Evolutionary conservation across 2,888 invertebrate species (phyloP).

Genomic region (Augiades crinisus): DNA sequence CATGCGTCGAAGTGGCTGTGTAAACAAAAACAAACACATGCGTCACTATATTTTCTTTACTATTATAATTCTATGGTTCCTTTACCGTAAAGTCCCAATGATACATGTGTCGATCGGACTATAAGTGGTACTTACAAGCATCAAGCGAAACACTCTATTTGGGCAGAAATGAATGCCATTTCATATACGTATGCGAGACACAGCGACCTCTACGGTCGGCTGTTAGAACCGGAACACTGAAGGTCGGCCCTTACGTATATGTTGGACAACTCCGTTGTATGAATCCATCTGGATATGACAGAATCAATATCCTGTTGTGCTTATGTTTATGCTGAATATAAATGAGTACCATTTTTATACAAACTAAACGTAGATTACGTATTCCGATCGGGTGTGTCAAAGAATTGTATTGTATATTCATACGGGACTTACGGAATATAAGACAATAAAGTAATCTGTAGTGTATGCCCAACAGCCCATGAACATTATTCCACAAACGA

Average conservation of each 20-base stretch:
- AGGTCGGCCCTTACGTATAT: constrained; percentile 18
- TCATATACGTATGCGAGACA: neutral
- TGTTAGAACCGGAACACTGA: constrained; percentile 13
- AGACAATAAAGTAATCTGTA: too few relatives aligned
- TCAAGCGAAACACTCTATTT: constrained; percentile 5
- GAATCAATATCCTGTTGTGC: neutral
- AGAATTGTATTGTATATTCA: too few relatives aligned
- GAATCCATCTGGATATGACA: constrained; percentile 1
- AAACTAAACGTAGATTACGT: too few relatives aligned
- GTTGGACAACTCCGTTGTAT: neutral
- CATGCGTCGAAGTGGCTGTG: too few relatives aligned
- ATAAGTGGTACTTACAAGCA: neutral
- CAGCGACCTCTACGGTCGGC: constrained; percentile 3
- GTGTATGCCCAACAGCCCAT: too few relatives aligned
- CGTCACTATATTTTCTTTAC: too few relatives aligned
- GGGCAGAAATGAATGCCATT: constrained; percentile 7
- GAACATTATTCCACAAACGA: too few relatives aligned
- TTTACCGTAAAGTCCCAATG: neutral
- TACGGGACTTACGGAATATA: too few relatives aligned
- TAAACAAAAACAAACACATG: too few relatives aligned
- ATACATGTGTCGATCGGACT: neutral
- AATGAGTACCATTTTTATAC: too few relatives aligned
- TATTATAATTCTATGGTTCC: neutral
- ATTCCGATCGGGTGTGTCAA: too few relatives aligned
- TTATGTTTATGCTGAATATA: too few relatives aligned